Conservation (phyloP, 2,113 vertebrate genomes). For the Nymphicus hollandicus region DNA sequence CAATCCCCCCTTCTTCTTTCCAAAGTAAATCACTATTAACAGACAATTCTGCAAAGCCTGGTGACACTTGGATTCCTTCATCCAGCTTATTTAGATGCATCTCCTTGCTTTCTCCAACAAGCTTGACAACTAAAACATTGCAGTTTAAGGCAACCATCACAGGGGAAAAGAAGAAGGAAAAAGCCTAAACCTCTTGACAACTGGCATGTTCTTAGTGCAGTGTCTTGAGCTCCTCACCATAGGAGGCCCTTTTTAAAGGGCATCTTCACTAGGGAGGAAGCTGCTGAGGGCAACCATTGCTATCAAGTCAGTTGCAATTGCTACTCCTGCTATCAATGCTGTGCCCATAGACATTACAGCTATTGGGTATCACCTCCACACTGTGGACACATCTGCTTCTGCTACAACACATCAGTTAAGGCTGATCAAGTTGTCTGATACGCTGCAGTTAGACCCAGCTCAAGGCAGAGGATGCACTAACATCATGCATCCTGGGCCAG, state of each 20-base stretch:
- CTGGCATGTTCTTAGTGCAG: not conserved
- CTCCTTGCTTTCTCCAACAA: not conserved
- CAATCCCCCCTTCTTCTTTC: not conserved
- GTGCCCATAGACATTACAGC: accelerated
- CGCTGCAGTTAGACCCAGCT: not conserved
- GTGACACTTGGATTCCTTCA: not conserved
- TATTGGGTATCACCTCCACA: not conserved
- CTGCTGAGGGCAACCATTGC: not conserved
- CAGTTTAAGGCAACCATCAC: not conserved
- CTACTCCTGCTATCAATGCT: not conserved
- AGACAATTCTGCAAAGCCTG: not conserved
- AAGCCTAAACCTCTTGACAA: too few species aligned
- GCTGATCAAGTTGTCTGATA: not conserved
- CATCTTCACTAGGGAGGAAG: not conserved
- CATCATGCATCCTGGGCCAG: not conserved
- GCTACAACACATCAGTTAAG: accelerated
- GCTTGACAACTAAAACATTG: not conserved
- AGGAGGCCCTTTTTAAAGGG: not conserved
- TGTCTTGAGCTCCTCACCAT: not conserved
- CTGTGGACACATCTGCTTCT: not conserved
- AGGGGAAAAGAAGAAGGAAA: not conserved
- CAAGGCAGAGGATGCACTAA: not conserved
- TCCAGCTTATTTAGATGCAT: not conserved
- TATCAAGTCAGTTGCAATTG: not conserved
- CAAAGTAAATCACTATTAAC: not conserved